Percentiles rank a stretch among this genome's conserved stretches.
phyloP scores from a whole-genome alignment of 2,797 vertebrate genomes.

The Adelosebastes latens region DNA sequence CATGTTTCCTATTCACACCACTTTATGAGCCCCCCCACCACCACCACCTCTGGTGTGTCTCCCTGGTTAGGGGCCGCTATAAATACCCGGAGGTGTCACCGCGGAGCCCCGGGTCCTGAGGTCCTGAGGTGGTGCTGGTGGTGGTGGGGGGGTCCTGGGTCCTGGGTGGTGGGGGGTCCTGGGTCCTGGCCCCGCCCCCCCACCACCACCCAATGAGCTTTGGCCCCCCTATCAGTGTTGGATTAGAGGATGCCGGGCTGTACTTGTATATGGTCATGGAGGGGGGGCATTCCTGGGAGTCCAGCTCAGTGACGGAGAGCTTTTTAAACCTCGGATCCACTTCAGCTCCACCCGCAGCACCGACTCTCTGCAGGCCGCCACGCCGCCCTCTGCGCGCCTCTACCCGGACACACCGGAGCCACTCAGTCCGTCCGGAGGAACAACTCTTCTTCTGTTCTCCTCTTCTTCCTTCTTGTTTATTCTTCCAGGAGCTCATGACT shows the following conservation, averaged over 20 bases:
- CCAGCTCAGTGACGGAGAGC: constrained; percentile 84
- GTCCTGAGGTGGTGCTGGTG: not conserved
- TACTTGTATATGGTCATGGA: constrained; percentile 84
- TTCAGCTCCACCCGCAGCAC: constrained; percentile 58
- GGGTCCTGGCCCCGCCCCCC: constrained; percentile 52
- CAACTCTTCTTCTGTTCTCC: not conserved
- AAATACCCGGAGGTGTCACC: constrained; percentile 81
- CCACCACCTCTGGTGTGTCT: not conserved
- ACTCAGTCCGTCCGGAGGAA: constrained; percentile 10
- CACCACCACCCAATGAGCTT: constrained; percentile 71
- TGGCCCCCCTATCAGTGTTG: constrained; percentile 63
- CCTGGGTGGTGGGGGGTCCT: not conserved
- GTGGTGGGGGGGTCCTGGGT: too few species aligned
- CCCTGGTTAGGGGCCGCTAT: constrained; percentile 75
- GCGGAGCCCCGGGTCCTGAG: constrained; percentile 40
- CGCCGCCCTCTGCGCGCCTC: not conserved
- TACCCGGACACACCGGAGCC: constrained; percentile 19
- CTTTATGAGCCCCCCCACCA: not conserved
- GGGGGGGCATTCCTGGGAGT: constrained; percentile 85
- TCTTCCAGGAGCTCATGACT: constrained; percentile 2
- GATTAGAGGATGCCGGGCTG: constrained; percentile 69
- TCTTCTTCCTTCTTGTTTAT: not conserved
- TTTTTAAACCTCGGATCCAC: constrained; percentile 72
- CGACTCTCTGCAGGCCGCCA: constrained; percentile 36
- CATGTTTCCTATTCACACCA: constrained; percentile 48